Evolutionary conservation across 2,797 vertebrate genomes (phyloP).

Genomic region (Leptoclinus maculatus): DNA sequence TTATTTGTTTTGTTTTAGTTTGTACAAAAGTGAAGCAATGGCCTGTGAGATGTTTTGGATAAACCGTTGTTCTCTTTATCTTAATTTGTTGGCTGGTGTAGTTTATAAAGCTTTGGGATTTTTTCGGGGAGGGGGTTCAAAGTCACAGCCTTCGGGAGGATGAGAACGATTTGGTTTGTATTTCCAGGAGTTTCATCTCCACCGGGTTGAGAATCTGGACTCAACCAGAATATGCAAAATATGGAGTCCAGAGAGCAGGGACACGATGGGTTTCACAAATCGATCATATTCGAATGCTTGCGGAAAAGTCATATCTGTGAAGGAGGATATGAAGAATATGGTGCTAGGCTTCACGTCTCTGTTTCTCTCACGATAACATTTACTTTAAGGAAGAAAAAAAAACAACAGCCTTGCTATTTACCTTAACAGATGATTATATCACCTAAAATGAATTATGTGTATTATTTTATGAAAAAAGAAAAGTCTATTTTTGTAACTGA

Average conservation of each 20-base stretch:
- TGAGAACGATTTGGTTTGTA: neutral
- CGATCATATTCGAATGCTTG: constrained; percentile 22
- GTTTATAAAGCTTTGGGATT: constrained; percentile 84
- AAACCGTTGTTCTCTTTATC: constrained; percentile 80
- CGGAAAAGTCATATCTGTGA: constrained; percentile 14
- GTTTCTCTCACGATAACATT: constrained; percentile 74
- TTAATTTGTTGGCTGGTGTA: constrained; percentile 85
- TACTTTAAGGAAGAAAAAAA: constrained; percentile 72
- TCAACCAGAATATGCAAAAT: constrained; percentile 77
- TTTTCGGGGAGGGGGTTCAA: constrained; percentile 83
- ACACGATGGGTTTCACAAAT: constrained; percentile 8
- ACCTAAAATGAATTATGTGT: constrained; percentile 81
- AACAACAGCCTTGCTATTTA: constrained; percentile 84
- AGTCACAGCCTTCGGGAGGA: constrained; percentile 74
- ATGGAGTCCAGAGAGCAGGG: constrained; percentile 44
- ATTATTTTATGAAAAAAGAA: constrained; percentile 86
- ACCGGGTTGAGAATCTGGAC: constrained; percentile 50
- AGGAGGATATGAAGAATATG: constrained; percentile 60
- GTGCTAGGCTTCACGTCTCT: constrained; percentile 78
- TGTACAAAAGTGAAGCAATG: constrained; percentile 75
- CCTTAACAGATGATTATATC: constrained; percentile 85
- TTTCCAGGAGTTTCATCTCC: constrained; percentile 15
- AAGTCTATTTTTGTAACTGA: constrained; percentile 89
- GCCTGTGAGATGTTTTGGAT: constrained; percentile 78
- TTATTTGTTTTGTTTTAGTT: constrained; percentile 58